Evolutionary conservation across 2,888 invertebrate genomes (phyloP), one percentile per base, ranked within the genome.

Genomic region (Melieria omissa): DNA sequence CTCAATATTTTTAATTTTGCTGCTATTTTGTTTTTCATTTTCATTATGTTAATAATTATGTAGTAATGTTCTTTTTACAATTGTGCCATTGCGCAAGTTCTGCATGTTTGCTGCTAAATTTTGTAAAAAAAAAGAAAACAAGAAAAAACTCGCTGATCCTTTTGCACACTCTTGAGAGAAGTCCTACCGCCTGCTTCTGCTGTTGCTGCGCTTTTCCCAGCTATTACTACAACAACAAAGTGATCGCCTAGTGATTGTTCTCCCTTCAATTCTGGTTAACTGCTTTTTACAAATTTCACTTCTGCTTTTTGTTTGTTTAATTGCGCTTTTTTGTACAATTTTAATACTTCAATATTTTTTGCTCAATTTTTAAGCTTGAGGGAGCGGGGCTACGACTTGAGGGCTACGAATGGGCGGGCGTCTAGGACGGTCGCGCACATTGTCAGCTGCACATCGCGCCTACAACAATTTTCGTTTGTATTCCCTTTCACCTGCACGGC

Each of bases 311-410:
- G 14, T 64, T 58, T 47, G 42, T 55, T 67, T 73, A 73, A 74
- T 71, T 71, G 73, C 58, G 65, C 65, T 69, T 69, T 72, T 75
- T 73, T 75, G 73, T 71, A 64, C 70, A 73, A 61, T 54, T 66
- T 61, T 74, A 47, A 61, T 67, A 68, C 70, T 71, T 61, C 73
- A 47, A 61, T 67, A 68, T 67, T 71, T 54, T 67, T n/a, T 67
- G 67, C 67, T 49, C 29, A 63, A 69, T 54, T 69, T 69, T n/a
- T 69, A n/a, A 69, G 61, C 29, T 42, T 63, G 55, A 69, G 29
- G 61, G 67, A 60, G 55, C 61, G 29, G 61, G 67, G 58, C n/a
- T n/a, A n/a, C n/a, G 49, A 52, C 49, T 52, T 52, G 44, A 58
- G 55, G 52, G 52, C 42, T 67, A 42, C 58, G 16, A 44, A 52